Percentiles rank a stretch among this genome's conserved stretches.
Conservation (phyloP, 1,140 invertebrate species). For the Drosophila fuyamai region DNA sequence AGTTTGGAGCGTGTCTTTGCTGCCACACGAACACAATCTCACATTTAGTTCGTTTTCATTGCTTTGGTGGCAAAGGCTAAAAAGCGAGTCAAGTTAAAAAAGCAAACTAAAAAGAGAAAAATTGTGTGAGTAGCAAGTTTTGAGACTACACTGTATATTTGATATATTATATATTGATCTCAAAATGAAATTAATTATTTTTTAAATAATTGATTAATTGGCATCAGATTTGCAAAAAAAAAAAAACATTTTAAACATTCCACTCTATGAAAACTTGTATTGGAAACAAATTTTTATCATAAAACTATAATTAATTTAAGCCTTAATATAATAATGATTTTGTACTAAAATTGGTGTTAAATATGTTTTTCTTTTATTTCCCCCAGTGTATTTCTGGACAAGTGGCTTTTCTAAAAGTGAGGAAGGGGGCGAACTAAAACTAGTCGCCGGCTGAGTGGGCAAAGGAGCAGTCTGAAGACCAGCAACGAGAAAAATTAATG, state of each 20-base stretch:
- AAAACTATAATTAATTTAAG: too few relatives aligned
- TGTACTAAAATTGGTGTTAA: too few relatives aligned
- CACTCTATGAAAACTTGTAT: too few relatives aligned
- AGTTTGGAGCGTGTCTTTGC: conserved; percentile 49
- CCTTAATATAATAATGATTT: too few relatives aligned
- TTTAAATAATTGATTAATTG: too few relatives aligned
- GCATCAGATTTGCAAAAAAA: too few relatives aligned
- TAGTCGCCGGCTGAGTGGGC: conserved; percentile 43
- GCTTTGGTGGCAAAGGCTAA: conserved; percentile 40
- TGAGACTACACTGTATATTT: conserved; percentile 2
- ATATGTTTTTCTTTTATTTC: neutral
- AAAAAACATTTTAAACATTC: too few relatives aligned
- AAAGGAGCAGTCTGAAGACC: conserved; percentile 25
- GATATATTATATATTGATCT: too few relatives aligned
- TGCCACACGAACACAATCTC: conserved; percentile 25
- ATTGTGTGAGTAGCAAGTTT: conserved; percentile 8
- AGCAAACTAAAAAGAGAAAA: conserved; percentile 11
- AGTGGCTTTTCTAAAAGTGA: conserved; percentile 16
- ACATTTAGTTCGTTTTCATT: conserved; percentile 34
- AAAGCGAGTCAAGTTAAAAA: conserved; percentile 42
- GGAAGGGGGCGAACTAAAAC: conserved; percentile 28
- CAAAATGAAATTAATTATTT: too few relatives aligned
- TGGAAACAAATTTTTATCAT: too few relatives aligned
- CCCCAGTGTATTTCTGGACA: conserved; percentile 17
- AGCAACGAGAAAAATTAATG: conserved; percentile 52